These are phyloP conservation scores for Chymomyza costata DNA, from an alignment of 1,140 invertebrate genomes.

Conservation along the genomic window DNA sequence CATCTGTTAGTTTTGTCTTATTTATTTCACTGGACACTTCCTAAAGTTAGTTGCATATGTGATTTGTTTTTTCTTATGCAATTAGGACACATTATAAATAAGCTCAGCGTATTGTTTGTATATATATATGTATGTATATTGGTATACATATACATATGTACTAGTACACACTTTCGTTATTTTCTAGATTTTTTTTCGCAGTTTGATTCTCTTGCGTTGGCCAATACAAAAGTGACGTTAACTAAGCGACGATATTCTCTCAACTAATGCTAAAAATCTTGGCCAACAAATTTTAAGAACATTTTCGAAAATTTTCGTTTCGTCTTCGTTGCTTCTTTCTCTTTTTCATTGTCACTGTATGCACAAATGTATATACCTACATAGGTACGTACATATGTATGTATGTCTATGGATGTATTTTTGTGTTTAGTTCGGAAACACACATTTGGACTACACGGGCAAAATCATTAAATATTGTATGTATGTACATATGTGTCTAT, in stretches of 20 bases:
- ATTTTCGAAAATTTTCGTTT: slow-evolving; percentile 42
- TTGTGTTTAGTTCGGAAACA: too few species aligned
- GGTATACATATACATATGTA: slow-evolving; percentile 27
- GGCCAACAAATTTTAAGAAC: slow-evolving; percentile 53
- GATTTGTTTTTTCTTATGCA: too few species aligned
- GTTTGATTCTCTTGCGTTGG: slow-evolving; percentile 19
- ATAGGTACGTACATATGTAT: too few species aligned
- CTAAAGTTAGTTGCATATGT: too few species aligned
- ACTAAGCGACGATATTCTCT: slow-evolving; percentile 76
- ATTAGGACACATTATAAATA: too few species aligned
- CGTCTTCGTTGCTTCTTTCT: slow-evolving; percentile 32
- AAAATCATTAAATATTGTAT: too few species aligned
- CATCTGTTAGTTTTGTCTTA: too few species aligned
- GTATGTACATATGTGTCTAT: too few species aligned
- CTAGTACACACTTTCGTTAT: slow-evolving; percentile 7
- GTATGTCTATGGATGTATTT: too few species aligned
- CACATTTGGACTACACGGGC: too few species aligned
- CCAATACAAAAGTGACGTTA: slow-evolving; percentile 67
- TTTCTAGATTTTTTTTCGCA: slow-evolving; percentile 29
- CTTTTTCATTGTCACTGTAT: slow-evolving; percentile 4
- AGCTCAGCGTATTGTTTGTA: slow-evolving; percentile 1
- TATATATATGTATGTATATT: slow-evolving; percentile 14
- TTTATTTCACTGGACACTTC: too few species aligned
- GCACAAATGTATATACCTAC: too few species aligned
- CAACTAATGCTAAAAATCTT: slow-evolving; percentile 74